Evolutionary conservation across 2,888 invertebrate species (phyloP), one percentile per base, ranked within the genome.

Genomic region (Anodontia alba): DNA sequence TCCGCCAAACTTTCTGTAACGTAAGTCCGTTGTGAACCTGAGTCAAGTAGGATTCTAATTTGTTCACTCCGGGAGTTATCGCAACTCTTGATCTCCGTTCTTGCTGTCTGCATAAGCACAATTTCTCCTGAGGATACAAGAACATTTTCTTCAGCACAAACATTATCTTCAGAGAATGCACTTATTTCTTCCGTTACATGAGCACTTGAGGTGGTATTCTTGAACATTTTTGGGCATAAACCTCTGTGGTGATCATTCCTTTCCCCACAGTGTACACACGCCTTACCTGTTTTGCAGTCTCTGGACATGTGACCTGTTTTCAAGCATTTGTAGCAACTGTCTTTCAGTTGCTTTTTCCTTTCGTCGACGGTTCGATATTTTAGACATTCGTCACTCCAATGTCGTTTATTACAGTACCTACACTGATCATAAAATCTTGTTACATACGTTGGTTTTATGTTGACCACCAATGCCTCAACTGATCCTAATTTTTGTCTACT

Each of bases 291-390:
- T 73, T 73, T 73, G 36, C 73, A 73, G 1, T 73, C 66, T 7
- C 15, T 54, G 7, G 74, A 38, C 26, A 46, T 43, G 36, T 67
- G 67, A 67, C 49, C 42, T 10, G 12, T 38, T 43, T 42, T 73
- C n/a, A 73, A 43, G n/a, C 62, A 57, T 36, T 62, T 73, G 29
- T 20, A 73, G 36, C 57, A 73, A 38, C 73, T 62, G 8, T 57
- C 73, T n/a, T 54, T 76, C n/a, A 69, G 20, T 36, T 17, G 29
- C 68, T 69, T 33, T 51, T 73, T 73, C n/a, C 73, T 49, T 49
- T 49, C 49, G 5, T 49, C 49, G 5, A 49, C n/a, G 5, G 49
- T 49, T 5, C 20, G 3, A 5, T 49, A 49, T 49, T 49, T 49
- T 15, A 17, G 49, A n/a, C 49, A 49, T 17, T 49, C 49, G 20